Conservation (phyloP, 2,888 invertebrate genomes). For the Labia minor region DNA sequence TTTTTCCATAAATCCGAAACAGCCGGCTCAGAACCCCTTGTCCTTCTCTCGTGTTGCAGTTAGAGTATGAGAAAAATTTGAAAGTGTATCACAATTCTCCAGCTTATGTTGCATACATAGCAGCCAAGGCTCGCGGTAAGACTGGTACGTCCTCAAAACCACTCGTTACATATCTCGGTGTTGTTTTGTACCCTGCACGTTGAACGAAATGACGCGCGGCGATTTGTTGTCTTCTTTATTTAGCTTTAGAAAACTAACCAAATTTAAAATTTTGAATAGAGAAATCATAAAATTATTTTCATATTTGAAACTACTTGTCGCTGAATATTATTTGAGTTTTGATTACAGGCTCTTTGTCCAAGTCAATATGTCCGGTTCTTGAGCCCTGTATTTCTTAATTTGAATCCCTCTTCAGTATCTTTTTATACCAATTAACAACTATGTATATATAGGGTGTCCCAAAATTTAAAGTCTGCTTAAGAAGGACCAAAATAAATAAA, state of each 20-base stretch:
- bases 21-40: not conserved
- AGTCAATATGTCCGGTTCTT: too few relatives aligned
- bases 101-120: conserved; percentile 82
- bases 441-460: too few relatives aligned
- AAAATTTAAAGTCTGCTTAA: too few relatives aligned
- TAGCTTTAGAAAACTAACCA: not conserved
- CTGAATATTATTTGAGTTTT: too few relatives aligned
- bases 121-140: conserved; percentile 83
- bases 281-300: too few relatives aligned
- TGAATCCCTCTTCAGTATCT: too few relatives aligned
- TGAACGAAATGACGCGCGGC: not conserved
- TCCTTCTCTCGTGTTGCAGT: conserved; percentile 38
- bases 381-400: too few relatives aligned
- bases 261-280: not conserved
- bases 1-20: not conserved
- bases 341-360: too few relatives aligned
- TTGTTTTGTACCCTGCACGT: not conserved
- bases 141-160: conserved; percentile 43
- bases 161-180: not conserved
- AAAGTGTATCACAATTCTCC: conserved; percentile 94
- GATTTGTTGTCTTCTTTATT: not conserved
- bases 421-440: too few relatives aligned
- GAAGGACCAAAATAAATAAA: too few relatives aligned
- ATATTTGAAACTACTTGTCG: too few relatives aligned
- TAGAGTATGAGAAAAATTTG: conserved; percentile 85